phyloP scores from a whole-genome alignment of 2,113 vertebrate genomes.

The Asarcornis scutulata region DNA sequence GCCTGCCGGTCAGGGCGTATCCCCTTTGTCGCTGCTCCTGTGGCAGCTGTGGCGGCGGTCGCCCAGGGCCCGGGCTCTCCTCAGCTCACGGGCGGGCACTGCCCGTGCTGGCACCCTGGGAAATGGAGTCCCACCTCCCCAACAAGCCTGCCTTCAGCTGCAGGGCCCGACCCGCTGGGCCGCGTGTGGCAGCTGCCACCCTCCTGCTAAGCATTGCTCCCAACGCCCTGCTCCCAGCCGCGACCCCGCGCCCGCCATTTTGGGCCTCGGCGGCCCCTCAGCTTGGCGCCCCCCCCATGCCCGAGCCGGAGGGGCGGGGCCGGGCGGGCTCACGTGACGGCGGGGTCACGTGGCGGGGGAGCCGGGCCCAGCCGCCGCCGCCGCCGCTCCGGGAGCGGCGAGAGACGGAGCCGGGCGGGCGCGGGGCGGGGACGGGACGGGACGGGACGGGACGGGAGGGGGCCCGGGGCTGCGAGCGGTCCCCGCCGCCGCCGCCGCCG shows the following conservation, averaged over 20 bases:
- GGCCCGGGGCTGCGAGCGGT: neutral
- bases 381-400: slow-evolving; percentile 1
- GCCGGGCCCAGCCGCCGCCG: slow-evolving; percentile 72
- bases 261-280: too few species aligned
- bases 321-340: slow-evolving; percentile 72
- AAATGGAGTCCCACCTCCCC: neutral
- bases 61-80: neutral
- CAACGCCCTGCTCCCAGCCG: too few species aligned
- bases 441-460: neutral
- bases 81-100: neutral
- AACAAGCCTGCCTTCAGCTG: neutral
- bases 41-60: neutral
- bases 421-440: neutral
- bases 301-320: neutral
- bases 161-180: too few species aligned
- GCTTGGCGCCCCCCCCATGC: too few species aligned
- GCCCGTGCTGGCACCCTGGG: neutral
- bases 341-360: slow-evolving; percentile 77
- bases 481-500: neutral
- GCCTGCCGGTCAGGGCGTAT: neutral
- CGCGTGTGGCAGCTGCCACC: too few species aligned
- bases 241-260: too few species aligned
- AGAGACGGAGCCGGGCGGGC: neutral
- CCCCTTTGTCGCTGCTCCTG: neutral
- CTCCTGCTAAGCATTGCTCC: too few species aligned